A percentile compares a stretch with the other conserved stretches of the same genome.
These are phyloP conservation scores for Panulirus ornatus DNA, from an alignment of 1,140 invertebrate species.

Conservation along the genomic window DNA sequence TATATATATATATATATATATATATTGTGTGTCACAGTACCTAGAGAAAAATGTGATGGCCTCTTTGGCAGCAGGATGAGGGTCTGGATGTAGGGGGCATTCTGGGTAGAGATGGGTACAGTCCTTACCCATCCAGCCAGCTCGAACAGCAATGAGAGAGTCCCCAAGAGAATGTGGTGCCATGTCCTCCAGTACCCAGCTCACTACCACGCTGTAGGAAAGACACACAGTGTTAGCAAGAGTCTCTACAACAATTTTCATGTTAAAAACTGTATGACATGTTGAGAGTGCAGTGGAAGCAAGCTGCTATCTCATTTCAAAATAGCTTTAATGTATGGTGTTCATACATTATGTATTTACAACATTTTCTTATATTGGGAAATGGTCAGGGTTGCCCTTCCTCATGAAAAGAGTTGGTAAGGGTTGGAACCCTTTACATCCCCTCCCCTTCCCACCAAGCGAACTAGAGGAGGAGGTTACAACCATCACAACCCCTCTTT, in stretches of 20 bases:
- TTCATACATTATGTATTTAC: background rate
- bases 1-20: too few species aligned
- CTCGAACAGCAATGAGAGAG: slow-evolving; percentile 66
- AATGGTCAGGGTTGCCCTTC: background rate
- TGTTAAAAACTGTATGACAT: background rate
- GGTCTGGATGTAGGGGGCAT: slow-evolving; percentile 62
- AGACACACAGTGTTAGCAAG: background rate
- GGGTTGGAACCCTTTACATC: too few species aligned
- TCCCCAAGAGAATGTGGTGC: slow-evolving; percentile 69
- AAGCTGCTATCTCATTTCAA: background rate
- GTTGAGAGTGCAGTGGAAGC: background rate
- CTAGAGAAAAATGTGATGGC: slow-evolving; percentile 74
- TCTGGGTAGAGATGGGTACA: slow-evolving; percentile 66
- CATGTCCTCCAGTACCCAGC: slow-evolving; percentile 68
- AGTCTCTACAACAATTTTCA: background rate
- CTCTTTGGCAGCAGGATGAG: slow-evolving; percentile 57
- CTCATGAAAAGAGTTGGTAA: too few species aligned
- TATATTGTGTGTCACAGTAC: slow-evolving; percentile 6
- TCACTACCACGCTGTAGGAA: slow-evolving; percentile 64
- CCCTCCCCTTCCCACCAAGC: too few species aligned
- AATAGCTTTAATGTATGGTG: background rate
- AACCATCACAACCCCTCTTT: too few species aligned
- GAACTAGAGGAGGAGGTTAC: too few species aligned
- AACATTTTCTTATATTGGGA: background rate
- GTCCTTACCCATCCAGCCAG: slow-evolving; percentile 71